Conservation (phyloP, 1,140 invertebrate genomes). For the Prorops nasuta region DNA sequence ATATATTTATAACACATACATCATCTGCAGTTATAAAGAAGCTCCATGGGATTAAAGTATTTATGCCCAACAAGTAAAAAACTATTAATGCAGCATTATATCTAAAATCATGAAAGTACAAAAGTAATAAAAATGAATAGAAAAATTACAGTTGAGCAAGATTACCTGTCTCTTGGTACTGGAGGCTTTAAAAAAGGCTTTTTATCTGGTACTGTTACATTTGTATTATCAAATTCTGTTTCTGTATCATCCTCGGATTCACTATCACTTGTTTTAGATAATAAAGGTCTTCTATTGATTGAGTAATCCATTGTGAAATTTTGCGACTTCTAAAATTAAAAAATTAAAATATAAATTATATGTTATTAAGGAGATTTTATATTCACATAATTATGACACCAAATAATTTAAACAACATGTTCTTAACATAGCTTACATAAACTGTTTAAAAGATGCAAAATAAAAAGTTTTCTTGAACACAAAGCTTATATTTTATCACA, state of each 20-base stretch:
- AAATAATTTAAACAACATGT: too few species aligned
- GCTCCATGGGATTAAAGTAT: conserved; percentile 90
- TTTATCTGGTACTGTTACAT: conserved; percentile 49
- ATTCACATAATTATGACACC: too few species aligned
- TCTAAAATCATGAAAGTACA: conserved; percentile 49
- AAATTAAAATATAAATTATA: too few species aligned
- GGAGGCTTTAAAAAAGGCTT: conserved; percentile 57
- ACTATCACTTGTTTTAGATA: conserved; percentile 48
- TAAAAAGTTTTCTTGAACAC: too few species aligned
- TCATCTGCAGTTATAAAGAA: conserved; percentile 94
- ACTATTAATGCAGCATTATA: conserved; percentile 74
- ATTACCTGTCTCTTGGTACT: conserved; percentile 60
- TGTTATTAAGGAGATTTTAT: too few species aligned
- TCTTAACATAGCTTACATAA: too few species aligned
- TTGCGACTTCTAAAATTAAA: too few species aligned
- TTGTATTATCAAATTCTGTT: conserved; percentile 48
- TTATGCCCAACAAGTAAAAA: conserved; percentile 88
- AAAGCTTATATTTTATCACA: too few species aligned
- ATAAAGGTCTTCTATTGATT: conserved; percentile 53
- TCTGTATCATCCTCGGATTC: conserved; percentile 54
- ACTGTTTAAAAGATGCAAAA: too few species aligned
- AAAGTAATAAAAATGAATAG: neutral
- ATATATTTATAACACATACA: conserved; percentile 63
- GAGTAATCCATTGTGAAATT: conserved; percentile 59
- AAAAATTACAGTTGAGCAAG: neutral